A percentile compares a stretch with the other conserved stretches of the same genome.
Conservation (phyloP, 2,888 invertebrate species). For the Philereme transversata region DNA sequence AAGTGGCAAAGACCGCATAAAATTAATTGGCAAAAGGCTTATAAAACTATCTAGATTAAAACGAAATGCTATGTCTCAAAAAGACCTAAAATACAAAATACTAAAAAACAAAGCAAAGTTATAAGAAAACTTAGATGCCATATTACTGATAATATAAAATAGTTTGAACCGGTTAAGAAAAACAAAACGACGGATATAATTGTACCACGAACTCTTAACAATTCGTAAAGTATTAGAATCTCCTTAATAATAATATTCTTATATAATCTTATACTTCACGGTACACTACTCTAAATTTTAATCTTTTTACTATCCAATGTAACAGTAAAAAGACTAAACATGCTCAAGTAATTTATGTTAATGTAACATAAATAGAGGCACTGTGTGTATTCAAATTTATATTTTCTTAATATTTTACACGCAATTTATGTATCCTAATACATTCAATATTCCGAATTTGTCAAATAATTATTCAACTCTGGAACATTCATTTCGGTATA, state of each 20-base stretch:
- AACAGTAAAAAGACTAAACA: slow-evolving; percentile 76
- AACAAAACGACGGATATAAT: slow-evolving; percentile 51
- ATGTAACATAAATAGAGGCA: slow-evolving; percentile 85
- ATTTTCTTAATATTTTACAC: slow-evolving; percentile 68
- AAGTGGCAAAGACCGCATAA: slow-evolving; percentile 68
- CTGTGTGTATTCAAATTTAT: slow-evolving; percentile 82
- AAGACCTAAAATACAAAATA: slow-evolving; percentile 54
- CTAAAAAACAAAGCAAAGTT: slow-evolving; percentile 48
- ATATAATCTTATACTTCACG: slow-evolving; percentile 69
- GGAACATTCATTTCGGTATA: slow-evolving; percentile 28
- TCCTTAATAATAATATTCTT: slow-evolving; percentile 68
- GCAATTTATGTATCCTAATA: slow-evolving; percentile 48
- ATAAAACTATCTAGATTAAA: slow-evolving; percentile 48
- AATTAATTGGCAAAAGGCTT: slow-evolving; percentile 56
- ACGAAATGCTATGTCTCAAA: slow-evolving; percentile 62
- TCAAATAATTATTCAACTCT: slow-evolving; percentile 28
- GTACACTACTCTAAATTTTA: slow-evolving; percentile 75
- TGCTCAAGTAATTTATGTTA: slow-evolving; percentile 83
- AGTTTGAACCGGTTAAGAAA: slow-evolving; percentile 42
- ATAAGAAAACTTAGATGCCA: slow-evolving; percentile 56
- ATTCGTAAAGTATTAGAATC: slow-evolving; percentile 59
- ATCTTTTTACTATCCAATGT: slow-evolving; percentile 66
- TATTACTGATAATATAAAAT: slow-evolving; percentile 39
- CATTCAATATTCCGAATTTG: slow-evolving; percentile 36
- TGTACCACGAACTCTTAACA: slow-evolving; percentile 66